Evolutionary conservation across 1,140 invertebrate genomes (phyloP).

Genomic region (Glomeris maerens): DNA sequence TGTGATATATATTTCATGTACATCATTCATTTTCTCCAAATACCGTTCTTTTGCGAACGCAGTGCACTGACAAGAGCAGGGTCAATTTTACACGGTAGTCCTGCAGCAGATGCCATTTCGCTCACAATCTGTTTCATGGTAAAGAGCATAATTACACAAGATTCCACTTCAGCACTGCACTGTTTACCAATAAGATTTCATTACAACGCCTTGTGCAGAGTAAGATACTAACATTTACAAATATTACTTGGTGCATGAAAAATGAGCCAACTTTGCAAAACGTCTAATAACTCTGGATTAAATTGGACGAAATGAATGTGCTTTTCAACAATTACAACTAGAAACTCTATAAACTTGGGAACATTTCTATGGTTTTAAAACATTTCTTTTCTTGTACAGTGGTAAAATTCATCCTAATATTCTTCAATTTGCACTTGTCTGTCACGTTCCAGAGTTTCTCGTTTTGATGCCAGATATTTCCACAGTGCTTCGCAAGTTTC

Average conservation of each 20-base stretch:
- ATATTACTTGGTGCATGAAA: too few relatives aligned
- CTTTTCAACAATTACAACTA: background rate
- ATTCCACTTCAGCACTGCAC: too few relatives aligned
- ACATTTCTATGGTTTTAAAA: background rate
- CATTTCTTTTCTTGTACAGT: background rate
- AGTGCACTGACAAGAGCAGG: slow-evolving; percentile 80
- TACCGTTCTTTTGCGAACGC: slow-evolving; percentile 62
- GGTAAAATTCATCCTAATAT: background rate
- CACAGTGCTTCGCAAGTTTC: background rate
- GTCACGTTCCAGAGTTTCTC: background rate
- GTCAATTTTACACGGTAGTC: slow-evolving; percentile 83
- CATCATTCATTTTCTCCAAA: slow-evolving; percentile 2
- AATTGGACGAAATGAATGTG: background rate
- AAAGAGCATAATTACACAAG: too few relatives aligned
- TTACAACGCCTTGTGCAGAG: too few relatives aligned
- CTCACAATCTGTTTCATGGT: slow-evolving; percentile 72
- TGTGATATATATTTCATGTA: slow-evolving; percentile 2
- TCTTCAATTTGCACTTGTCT: background rate
- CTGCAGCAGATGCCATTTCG: slow-evolving; percentile 93
- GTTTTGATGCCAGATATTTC: background rate
- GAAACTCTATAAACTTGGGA: too few relatives aligned
- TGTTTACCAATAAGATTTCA: too few relatives aligned
- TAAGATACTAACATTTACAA: too few relatives aligned
- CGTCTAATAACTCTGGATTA: background rate
- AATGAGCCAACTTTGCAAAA: too few relatives aligned